Base-by-base conservation (phyloP, 2,797 vertebrate species). In the Oryzias dopingdopingensis region DNA sequence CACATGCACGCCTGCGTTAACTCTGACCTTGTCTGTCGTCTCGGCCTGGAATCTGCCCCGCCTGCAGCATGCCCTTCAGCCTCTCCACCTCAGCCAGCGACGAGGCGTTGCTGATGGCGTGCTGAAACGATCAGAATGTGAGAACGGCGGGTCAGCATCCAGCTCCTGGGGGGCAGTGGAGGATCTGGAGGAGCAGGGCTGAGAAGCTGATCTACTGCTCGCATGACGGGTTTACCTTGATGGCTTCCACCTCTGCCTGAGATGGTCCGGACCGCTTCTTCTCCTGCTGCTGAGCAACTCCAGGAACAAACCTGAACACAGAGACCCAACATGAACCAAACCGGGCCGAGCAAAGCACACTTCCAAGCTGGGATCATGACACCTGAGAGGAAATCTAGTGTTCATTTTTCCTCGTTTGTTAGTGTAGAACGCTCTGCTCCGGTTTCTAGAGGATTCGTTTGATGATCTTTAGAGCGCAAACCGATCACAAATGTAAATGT, bases 71-170 rank as follows among this genome's bases (percentile, higher is more conserved):
- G 1, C 96, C 96, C 18, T 97, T 98, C 68, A 99, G 86, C 69
- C 96, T 77, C 74, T 98, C 96, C 81, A 98, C 96, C 83, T 99
- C 96, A 0, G 95, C 97, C 90, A 99, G 55, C 0, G 96, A 98
- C 0, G 96, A 93, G 0, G 97, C 97, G 2, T 94, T 98, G 1
- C 95, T 94, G 14, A 98, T 98, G 23, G 96, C 97, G 40, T 90
- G 91, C 96, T 99, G 69, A 43, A 85, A 83, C 0, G 17, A 15
- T 29, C 44, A 44, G 22, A 54, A 26, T 0, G 5, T 26, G 16
- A 40, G 14, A 15, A 17, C 49, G 15, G 5, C 0, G 6, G 6
- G 12, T n/a, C n/a, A 5, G 17, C 16, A 3, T 10, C 22, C 14
- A 37, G 10, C 10, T 37, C 32, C 32, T 37, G 26, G 6, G 26